phyloP scores from a whole-genome alignment of 2,888 invertebrate species.

The Polyommatus iphigenia region DNA sequence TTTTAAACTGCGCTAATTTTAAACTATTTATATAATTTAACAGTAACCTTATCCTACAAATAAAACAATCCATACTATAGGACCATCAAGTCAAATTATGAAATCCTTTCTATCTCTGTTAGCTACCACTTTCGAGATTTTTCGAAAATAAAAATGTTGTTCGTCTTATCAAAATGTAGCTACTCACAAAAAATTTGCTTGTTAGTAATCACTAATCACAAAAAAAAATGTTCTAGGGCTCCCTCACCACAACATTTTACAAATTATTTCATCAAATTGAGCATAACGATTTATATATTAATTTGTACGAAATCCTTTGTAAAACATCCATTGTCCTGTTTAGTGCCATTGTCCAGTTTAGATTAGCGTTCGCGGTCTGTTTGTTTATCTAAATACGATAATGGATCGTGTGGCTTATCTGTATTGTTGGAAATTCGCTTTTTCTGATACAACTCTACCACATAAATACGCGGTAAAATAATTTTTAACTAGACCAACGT shows the following conservation, averaged over 20 bases:
- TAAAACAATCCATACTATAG: too few relatives aligned
- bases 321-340: slow-evolving; percentile 12
- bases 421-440: background rate
- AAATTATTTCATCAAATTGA: background rate
- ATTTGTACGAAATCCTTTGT: slow-evolving; percentile 1
- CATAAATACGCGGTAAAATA: background rate
- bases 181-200: too few relatives aligned
- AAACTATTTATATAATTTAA: too few relatives aligned
- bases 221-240: too few relatives aligned
- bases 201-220: too few relatives aligned
- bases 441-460: background rate
- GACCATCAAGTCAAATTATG: too few relatives aligned
- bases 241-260: background rate
- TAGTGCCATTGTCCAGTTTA: slow-evolving; percentile 5
- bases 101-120: too few relatives aligned
- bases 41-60: too few relatives aligned
- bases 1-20: too few relatives aligned
- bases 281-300: background rate
- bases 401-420: slow-evolving; percentile 13
- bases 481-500: background rate
- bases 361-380: slow-evolving; percentile 6
- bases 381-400: slow-evolving; percentile 6
- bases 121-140: too few relatives aligned
- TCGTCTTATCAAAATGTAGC: too few relatives aligned
- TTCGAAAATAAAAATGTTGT: too few relatives aligned